Base-by-base conservation (phyloP, 2,888 invertebrate species). In the Tinea trinotella region DNA sequence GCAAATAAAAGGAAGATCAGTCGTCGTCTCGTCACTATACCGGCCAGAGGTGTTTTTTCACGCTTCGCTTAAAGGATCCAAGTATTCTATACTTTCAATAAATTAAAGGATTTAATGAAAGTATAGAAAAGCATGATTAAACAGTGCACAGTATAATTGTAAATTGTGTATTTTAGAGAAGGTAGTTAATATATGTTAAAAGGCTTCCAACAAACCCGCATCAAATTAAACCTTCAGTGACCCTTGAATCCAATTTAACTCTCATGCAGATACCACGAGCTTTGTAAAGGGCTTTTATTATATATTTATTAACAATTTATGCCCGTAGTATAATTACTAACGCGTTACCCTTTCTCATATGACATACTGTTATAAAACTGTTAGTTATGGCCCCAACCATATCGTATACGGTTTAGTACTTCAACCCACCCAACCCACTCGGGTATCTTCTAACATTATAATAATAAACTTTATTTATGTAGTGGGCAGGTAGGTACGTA, bases 171-270 rank as follows among this genome's bases (percentile, higher is more conserved):
- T 30, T 30, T 30, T 7, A 30, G 7, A 30, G 30, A 10, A 7
- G 2, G 4, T 22, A 22, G 3, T 5, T 5, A 5, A 22, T 4
- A 30, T 30, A 30, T 30, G n/a, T 30, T 7, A 30, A 30, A 30
- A 30, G 30, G 30, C 30, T 7, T 4, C 30, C 30, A 30, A 30
- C 30, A 30, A 30, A 40, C 13, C 76, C 71, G 70, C 71, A 71
- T 79, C 72, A 73, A 71, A 72, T 74, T 71, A 74, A 70, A 70
- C 70, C 70, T 66, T 64, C 54, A 57, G 63, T 64, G 70, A 70
- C 73, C 76, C 71, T 72, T 68, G 67, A 70, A 76, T 70, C 72
- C 66, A 76, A 78, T 80, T 80, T 76, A 73, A 76, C 74, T 76
- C 70, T 66, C 69, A 63, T 66, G 60, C 69, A 69, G 71, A 72